Evolutionary conservation across 1,140 invertebrate species (phyloP), one percentile per base, ranked within the genome.

Genomic region (Eurosta solidaginis): DNA sequence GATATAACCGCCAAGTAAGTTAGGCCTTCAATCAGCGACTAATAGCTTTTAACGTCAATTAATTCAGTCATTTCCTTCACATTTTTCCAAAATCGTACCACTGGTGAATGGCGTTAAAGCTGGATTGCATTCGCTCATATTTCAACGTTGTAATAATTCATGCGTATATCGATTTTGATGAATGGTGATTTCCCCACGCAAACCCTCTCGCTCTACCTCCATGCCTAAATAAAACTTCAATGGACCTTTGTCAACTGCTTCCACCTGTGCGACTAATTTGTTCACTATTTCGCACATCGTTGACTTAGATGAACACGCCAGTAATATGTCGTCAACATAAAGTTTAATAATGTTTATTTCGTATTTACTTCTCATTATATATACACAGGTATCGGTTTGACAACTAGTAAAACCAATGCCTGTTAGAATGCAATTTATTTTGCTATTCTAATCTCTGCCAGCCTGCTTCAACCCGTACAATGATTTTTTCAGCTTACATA

Each of bases 391-490:
- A 74, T 87, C 84, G 3, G 49, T 33, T 47, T 77, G 68, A 10
- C 78, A 78, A 59, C 77, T 17, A 9, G 7, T 27, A 75, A 81
- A 80, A 6, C 80, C 80, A 22, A 80, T 74, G 45, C 78, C 27
- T n/a, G 27, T 73, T 47, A 83, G 44, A 52, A 81, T 79, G 4
- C 76, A 27, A 54, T 50, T 78, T 81, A 14, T 80, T 20, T 54
- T 81, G 22, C 82, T 74, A 77, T 86, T 86, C 83, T 82, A 83
- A n/a, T 63, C 75, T 54, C 81, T 79, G 7, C 80, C 79, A 25
- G 83, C 78, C 77, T 84, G 82, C 75, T 83, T 86, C n/a, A 86
- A 52, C 2, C 84, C 83, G 78, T 85, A 83, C 2, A 85, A 27
- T 12, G 85, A 63, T 74, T 82, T n/a, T 17, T 80, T 80, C 17